phyloP scores from a whole-genome alignment of 2,888 invertebrate species.

The Amphipyra berbera region DNA sequence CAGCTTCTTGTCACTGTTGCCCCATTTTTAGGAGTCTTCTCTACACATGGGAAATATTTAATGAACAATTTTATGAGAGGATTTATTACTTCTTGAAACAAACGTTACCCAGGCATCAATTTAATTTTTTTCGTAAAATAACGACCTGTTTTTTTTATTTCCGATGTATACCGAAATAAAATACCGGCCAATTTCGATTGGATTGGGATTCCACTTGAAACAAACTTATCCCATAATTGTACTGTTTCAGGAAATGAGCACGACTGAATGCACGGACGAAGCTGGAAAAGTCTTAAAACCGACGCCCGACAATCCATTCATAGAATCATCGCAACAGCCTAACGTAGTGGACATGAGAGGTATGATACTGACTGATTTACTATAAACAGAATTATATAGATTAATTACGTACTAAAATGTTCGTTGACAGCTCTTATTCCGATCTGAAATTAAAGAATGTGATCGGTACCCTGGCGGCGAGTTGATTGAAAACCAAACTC shows the following conservation, averaged over 20 bases:
- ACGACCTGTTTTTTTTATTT: no score
- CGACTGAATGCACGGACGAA: constrained; percentile 93
- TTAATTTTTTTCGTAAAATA: no score
- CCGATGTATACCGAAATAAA: not conserved
- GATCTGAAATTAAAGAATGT: no score
- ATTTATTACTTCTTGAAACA: no score
- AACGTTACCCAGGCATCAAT: no score
- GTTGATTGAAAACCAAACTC: no score
- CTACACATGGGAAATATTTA: no score
- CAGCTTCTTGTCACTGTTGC: no score
- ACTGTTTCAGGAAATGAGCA: constrained; percentile 92
- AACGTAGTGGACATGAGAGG: constrained; percentile 98
- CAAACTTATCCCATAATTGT: not conserved
- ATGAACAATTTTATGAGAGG: no score
- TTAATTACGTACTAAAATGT: not conserved
- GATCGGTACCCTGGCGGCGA: no score
- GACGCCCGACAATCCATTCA: constrained; percentile 96
- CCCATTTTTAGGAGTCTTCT: no score
- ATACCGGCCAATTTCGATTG: not conserved
- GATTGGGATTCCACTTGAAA: not conserved
- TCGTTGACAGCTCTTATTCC: no score
- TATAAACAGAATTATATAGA: not conserved
- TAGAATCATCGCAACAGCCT: constrained; percentile 95
- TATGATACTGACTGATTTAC: constrained; percentile 70
- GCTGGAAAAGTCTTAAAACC: constrained; percentile 94